Evolutionary conservation across 2,113 vertebrate species (phyloP).

Genomic region (Microcebus murinus): DNA sequence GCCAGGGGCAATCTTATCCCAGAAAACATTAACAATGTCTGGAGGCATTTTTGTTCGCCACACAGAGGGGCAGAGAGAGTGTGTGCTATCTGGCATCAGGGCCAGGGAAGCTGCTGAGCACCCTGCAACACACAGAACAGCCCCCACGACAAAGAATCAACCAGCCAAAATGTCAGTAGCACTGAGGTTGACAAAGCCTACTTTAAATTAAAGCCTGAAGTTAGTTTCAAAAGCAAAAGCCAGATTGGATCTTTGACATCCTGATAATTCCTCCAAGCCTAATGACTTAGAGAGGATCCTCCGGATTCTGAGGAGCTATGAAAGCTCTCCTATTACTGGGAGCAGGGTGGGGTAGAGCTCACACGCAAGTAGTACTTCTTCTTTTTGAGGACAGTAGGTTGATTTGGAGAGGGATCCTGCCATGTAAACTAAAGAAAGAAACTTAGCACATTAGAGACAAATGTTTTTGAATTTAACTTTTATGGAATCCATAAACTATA

Average conservation of each 20-base stretch:
- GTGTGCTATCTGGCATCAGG: not conserved
- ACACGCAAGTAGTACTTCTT: not conserved
- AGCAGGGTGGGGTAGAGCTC: accelerated
- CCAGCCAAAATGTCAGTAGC: not conserved
- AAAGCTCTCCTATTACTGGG: too few species aligned
- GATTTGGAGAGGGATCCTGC: not conserved
- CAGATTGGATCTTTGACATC: not conserved
- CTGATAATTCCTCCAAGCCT: not conserved
- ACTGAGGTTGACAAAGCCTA: not conserved
- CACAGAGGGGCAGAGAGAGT: not conserved
- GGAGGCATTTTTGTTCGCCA: not conserved
- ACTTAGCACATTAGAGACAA: slow-evolving; percentile 20
- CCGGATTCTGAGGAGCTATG: not conserved
- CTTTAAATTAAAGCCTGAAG: not conserved
- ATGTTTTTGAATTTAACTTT: slow-evolving; percentile 12
- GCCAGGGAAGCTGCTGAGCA: not conserved
- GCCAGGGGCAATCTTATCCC: not conserved
- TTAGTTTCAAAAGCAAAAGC: not conserved
- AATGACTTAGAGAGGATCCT: not conserved
- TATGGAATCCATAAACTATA: not conserved
- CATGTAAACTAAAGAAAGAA: not conserved
- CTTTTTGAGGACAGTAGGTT: not conserved
- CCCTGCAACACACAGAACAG: not conserved
- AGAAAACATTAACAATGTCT: not conserved
- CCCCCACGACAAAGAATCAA: not conserved